Evolutionary conservation across 2,797 vertebrate species (phyloP), one percentile per base, ranked within the genome.

Genomic region (Coccyzus lansbergi): DNA sequence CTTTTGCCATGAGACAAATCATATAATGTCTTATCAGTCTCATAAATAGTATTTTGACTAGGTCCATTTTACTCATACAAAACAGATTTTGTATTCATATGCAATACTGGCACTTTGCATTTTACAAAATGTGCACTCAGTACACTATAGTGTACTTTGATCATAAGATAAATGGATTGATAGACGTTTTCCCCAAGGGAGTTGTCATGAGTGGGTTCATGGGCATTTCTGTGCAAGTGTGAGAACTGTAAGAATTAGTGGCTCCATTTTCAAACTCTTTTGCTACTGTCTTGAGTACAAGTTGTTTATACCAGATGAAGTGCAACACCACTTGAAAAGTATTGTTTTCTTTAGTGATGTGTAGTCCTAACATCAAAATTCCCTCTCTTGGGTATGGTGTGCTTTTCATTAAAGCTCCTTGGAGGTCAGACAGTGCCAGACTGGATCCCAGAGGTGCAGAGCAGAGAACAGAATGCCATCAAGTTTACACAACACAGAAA

Each of bases 401-500:
- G 93, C 62, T 95, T 95, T 91, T 93, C 83, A 87, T 91, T 95
- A 93, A 83, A 92, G 59, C 79, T 88, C 31, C 26, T 71, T 65
- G 74, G 72, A 86, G 83, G 93, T 96, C 92, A 94, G 55, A 83
- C 0, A 0, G 76, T 92, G 77, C 92, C 88, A 91, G 79, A 69
- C 34, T 74, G 67, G 28, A 58, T 88, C 90, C 80, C 88, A 92
- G 80, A 93, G 86, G 78, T 34, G 2, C 48, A 72, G 31, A 93
- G 44, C 60, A 74, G 56, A 93, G 82, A 95, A 92, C 86, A 94
- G 85, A 85, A 76, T 69, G 86, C 80, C 80, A 75, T 93, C 77
- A 94, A 76, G 94, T 84, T 94, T 83, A 90, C 86, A 93, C 0
- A 36, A 69, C 76, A 80, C 89, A 93, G 85, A 84, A 95, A 76